Conservation (phyloP, 2,113 vertebrate genomes). For the Corythoichthys haematopterus region DNA sequence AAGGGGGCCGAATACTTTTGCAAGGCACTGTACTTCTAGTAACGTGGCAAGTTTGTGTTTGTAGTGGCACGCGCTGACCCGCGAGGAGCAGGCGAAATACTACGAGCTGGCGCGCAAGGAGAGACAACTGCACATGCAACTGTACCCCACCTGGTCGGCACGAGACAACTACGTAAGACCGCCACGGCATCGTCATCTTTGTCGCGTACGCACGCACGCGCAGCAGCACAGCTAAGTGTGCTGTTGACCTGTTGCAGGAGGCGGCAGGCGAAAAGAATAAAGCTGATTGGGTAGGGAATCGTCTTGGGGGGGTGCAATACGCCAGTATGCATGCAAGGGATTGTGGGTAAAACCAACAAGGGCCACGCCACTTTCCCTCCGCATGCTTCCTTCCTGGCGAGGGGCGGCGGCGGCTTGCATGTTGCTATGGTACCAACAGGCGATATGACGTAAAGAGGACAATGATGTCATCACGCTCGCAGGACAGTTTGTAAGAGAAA, state of each 20-base stretch:
- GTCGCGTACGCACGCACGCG: neutral
- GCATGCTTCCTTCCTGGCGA: slow-evolving; percentile 1
- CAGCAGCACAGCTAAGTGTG: slow-evolving; percentile 51
- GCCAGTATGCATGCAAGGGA: slow-evolving; percentile 53
- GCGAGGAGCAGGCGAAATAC: slow-evolving; percentile 98
- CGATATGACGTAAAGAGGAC: no score
- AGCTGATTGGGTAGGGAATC: slow-evolving; percentile 75
- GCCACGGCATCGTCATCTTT: neutral
- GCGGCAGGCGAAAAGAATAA: slow-evolving; percentile 73
- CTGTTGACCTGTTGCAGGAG: slow-evolving; percentile 74
- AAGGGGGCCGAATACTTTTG: no score
- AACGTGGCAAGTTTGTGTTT: slow-evolving; percentile 19
- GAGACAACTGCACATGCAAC: slow-evolving; percentile 98
- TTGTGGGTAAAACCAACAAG: slow-evolving; percentile 40
- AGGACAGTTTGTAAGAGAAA: neutral
- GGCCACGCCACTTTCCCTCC: neutral
- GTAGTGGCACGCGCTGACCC: slow-evolving; percentile 95
- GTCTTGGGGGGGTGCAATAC: slow-evolving; percentile 48
- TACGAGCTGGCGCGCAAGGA: slow-evolving; percentile 97
- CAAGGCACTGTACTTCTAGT: no score
- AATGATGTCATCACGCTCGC: neutral
- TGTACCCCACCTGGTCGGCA: slow-evolving; percentile 98
- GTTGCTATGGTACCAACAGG: slow-evolving; percentile 17
- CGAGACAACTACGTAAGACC: slow-evolving; percentile 92
- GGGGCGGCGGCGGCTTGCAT: slow-evolving; percentile 17